Evolutionary conservation across 1,140 invertebrate genomes (phyloP).

Genomic region (Colletes latitarsis): DNA sequence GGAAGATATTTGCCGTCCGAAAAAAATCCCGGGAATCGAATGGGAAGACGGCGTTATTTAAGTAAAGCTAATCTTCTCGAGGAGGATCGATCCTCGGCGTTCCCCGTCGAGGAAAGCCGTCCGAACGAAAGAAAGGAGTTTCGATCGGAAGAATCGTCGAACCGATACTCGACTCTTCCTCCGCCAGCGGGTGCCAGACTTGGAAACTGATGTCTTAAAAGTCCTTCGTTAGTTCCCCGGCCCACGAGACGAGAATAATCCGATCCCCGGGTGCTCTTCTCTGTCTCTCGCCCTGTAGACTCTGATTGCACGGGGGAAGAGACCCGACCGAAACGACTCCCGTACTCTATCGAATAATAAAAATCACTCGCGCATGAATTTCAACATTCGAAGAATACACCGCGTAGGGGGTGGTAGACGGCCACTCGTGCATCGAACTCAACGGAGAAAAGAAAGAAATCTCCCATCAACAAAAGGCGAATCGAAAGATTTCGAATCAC

Average conservation of each 20-base stretch:
- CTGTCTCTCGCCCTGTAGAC: neutral
- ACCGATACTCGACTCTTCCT: constrained; percentile 49
- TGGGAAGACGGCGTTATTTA: constrained; percentile 52
- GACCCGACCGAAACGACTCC: neutral
- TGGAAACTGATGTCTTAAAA: constrained; percentile 64
- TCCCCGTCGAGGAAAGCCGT: constrained; percentile 35
- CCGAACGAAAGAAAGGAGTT: constrained; percentile 45
- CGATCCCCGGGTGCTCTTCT: constrained; percentile 44
- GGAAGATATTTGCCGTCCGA: constrained; percentile 27
- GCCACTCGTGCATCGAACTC: neutral
- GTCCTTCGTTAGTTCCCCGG: constrained; percentile 70
- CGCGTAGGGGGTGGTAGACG: neutral
- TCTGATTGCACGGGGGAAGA: constrained; percentile 13
- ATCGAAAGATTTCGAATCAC: too few relatives aligned
- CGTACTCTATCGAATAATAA: constrained; percentile 20
- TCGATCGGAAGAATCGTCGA: constrained; percentile 51
- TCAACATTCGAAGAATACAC: neutral
- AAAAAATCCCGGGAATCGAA: constrained; percentile 33
- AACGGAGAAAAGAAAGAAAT: neutral
- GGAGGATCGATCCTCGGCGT: constrained; percentile 37
- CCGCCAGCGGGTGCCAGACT: constrained; percentile 34
- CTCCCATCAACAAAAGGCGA: neutral
- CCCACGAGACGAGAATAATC: constrained; percentile 65
- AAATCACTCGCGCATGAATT: constrained; percentile 37
- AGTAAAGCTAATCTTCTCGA: constrained; percentile 60